phyloP scores from a whole-genome alignment of 2,797 vertebrate species.

The Setipinna tenuifilis region DNA sequence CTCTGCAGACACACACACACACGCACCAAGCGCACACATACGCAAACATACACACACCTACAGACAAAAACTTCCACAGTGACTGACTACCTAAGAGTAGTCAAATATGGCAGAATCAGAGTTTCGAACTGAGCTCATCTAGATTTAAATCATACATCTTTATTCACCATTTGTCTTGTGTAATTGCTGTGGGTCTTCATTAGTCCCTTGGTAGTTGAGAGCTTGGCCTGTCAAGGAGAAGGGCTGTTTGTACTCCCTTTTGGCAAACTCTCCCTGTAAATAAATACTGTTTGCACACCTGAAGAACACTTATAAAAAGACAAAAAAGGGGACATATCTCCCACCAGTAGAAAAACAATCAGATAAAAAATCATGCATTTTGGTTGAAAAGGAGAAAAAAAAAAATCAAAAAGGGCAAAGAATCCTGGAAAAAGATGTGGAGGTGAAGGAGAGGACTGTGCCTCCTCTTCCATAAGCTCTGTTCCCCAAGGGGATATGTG shows the following conservation, averaged over 20 bases:
- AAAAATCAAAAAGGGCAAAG: neutral
- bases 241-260: neutral
- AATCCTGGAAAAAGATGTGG: constrained; percentile 8
- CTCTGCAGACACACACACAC: neutral
- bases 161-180: neutral
- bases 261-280: constrained; percentile 10
- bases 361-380: constrained; percentile 4
- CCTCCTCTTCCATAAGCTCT: neutral
- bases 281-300: constrained; percentile 17
- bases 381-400: neutral
- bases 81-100: neutral
- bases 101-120: constrained; percentile 22
- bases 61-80: constrained; percentile 17
- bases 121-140: neutral
- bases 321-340: constrained; percentile 1
- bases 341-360: constrained; percentile 18
- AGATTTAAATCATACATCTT: neutral
- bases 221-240: constrained; percentile 2
- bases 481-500: neutral
- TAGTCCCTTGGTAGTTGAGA: neutral
- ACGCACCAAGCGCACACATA: neutral
- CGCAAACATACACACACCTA: neutral
- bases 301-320: constrained; percentile 22
- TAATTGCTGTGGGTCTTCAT: neutral
- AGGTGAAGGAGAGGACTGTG: neutral